These are phyloP conservation scores for Beris chalybata DNA, from an alignment of 2,888 invertebrate genomes.

Conservation along the genomic window DNA sequence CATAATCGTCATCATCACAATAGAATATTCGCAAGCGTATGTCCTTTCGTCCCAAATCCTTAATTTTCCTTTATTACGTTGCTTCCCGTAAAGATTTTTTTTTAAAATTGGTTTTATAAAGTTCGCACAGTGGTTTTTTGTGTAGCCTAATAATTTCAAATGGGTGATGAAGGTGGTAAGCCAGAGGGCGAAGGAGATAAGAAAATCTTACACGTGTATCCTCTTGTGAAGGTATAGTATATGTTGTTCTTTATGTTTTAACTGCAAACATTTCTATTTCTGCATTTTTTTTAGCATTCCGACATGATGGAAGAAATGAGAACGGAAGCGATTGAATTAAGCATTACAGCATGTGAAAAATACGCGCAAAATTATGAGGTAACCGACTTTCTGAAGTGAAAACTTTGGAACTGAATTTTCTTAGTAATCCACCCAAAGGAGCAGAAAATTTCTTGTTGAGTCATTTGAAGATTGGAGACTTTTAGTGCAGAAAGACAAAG, in stretches of 20 bases:
- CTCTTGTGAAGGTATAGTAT: constrained; percentile 72
- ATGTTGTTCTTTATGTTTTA: background rate
- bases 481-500: too few relatives aligned
- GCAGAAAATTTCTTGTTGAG: too few relatives aligned
- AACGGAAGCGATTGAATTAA: constrained; percentile 84
- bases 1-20: constrained; percentile 21
- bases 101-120: too few relatives aligned
- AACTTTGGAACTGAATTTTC: too few relatives aligned
- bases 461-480: too few relatives aligned
- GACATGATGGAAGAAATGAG: constrained; percentile 96
- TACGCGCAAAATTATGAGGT: constrained; percentile 82
- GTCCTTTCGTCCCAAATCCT: background rate
- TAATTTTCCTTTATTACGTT: background rate
- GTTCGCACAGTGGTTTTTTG: too few relatives aligned
- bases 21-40: constrained; percentile 18
- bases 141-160: constrained; percentile 34
- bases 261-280: background rate
- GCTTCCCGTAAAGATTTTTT: too few relatives aligned
- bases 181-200: constrained; percentile 57
- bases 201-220: constrained; percentile 78
- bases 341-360: constrained; percentile 93
- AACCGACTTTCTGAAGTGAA: constrained; percentile 38
- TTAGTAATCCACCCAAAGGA: too few relatives aligned
- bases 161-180: constrained; percentile 53
- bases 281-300: constrained; percentile 64